A percentile compares a stretch with the other conserved stretches of the same genome.
phyloP scores from a whole-genome alignment of 1,140 invertebrate genomes.

The Nixonia krombeini region DNA sequence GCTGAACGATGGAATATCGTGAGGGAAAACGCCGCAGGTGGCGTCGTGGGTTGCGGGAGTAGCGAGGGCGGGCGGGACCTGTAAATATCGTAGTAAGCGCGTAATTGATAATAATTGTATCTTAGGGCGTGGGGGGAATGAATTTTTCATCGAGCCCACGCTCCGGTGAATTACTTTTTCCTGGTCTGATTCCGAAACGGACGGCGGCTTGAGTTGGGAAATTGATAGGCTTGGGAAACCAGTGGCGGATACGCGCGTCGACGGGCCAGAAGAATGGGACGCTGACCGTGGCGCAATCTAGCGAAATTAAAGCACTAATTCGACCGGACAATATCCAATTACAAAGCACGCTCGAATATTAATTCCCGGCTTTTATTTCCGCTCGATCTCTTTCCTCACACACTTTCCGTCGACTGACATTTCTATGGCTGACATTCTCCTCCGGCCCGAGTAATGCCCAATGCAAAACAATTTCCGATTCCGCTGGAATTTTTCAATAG shows the following conservation, averaged over 20 bases:
- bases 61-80: too few species aligned
- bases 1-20: too few species aligned
- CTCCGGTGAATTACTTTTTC: slow-evolving; percentile 33
- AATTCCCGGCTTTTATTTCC: slow-evolving; percentile 60
- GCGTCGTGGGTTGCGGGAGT: too few species aligned
- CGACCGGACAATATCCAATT: slow-evolving; percentile 70
- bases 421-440: not conserved
- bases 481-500: slow-evolving; percentile 14
- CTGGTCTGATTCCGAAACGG: slow-evolving; percentile 31
- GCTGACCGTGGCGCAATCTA: slow-evolving; percentile 53
- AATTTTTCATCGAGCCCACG: slow-evolving; percentile 27
- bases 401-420: too few species aligned
- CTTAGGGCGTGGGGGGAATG: not conserved
- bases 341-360: slow-evolving; percentile 59
- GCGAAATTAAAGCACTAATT: slow-evolving; percentile 69
- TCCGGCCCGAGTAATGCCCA: not conserved
- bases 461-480: slow-evolving; percentile 17
- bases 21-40: too few species aligned
- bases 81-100: too few species aligned
- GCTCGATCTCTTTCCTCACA: slow-evolving; percentile 43
- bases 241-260: too few species aligned
- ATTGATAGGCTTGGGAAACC: too few species aligned
- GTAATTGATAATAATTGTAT: slow-evolving; percentile 4
- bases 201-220: slow-evolving; percentile 38
- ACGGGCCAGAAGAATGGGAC: slow-evolving; percentile 34